These are phyloP conservation scores for Ornithoptera alexandrae DNA, from an alignment of 2,888 invertebrate species.

Conservation along the genomic window DNA sequence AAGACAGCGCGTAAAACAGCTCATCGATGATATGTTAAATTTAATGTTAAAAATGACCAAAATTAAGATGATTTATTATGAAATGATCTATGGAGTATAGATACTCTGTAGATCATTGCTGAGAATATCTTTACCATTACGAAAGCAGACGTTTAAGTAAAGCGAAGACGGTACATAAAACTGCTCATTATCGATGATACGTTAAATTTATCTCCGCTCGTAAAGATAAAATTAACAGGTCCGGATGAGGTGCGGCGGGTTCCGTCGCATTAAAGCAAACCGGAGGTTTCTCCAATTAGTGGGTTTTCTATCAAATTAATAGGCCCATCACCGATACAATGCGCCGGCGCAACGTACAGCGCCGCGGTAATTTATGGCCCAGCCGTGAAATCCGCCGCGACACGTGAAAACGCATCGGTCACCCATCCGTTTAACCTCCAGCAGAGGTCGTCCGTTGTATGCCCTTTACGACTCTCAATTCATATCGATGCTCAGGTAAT, in stretches of 20 bases:
- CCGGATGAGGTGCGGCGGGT: constrained; percentile 32
- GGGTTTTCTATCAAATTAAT: constrained; percentile 47
- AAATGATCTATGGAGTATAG: no score
- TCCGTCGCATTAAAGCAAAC: constrained; percentile 32
- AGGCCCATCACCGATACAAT: constrained; percentile 41
- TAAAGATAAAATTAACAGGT: constrained; percentile 46
- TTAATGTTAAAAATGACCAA: constrained; percentile 29
- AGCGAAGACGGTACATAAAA: constrained; percentile 9
- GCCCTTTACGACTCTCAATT: constrained; percentile 25
- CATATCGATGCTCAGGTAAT: constrained; percentile 24
- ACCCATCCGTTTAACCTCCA: constrained; percentile 26
- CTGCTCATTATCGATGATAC: constrained; percentile 37
- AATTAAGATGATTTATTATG: no score
- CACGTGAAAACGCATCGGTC: constrained; percentile 27
- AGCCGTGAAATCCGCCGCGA: constrained; percentile 23
- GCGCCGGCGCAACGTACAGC: constrained; percentile 32
- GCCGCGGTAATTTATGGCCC: constrained; percentile 32
- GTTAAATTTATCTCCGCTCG: constrained; percentile 42
- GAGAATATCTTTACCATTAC: background rate
- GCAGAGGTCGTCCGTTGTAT: constrained; percentile 22
- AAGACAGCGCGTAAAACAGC: constrained; percentile 9
- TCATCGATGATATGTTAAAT: constrained; percentile 40
- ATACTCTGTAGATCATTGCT: no score
- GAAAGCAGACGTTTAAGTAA: constrained; percentile 19
- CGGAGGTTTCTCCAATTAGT: constrained; percentile 48